These are phyloP conservation scores for Bufo gargarizans DNA, from an alignment of 2,113 vertebrate genomes.

Conservation along the genomic window DNA sequence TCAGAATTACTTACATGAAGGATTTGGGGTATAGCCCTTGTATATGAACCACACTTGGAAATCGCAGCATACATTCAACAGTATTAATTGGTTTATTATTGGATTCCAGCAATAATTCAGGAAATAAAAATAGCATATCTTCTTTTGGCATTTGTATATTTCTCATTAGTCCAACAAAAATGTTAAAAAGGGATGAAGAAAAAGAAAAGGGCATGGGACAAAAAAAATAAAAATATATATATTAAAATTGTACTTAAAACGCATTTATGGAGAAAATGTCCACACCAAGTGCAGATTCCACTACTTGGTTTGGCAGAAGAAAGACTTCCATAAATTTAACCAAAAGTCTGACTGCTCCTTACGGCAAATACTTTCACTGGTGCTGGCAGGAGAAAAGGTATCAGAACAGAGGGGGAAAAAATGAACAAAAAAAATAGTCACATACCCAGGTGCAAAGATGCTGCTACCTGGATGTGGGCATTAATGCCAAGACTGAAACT, in stretches of 20 bases:
- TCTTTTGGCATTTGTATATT: slow-evolving; percentile 58
- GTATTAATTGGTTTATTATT: slow-evolving; percentile 49
- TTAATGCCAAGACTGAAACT: slow-evolving; percentile 83
- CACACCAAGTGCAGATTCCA: neutral
- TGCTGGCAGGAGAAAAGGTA: neutral
- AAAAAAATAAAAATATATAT: slow-evolving; percentile 1
- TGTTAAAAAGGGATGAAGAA: slow-evolving; percentile 31
- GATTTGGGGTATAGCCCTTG: neutral
- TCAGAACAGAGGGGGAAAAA: neutral
- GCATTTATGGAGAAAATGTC: neutral
- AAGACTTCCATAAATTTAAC: neutral
- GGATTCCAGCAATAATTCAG: slow-evolving; percentile 56
- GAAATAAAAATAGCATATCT: slow-evolving; percentile 47
- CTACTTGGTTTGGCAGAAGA: slow-evolving; percentile 11
- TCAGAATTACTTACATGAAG: neutral
- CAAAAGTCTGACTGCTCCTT: slow-evolving; percentile 41
- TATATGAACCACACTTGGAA: neutral
- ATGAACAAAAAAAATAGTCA: slow-evolving; percentile 20
- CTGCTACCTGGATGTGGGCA: slow-evolving; percentile 63
- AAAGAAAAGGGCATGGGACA: neutral
- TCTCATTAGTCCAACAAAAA: slow-evolving; percentile 37
- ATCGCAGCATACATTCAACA: slow-evolving; percentile 26
- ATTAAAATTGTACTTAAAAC: neutral
- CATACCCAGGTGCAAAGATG: slow-evolving; percentile 69
- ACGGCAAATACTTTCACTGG: slow-evolving; percentile 57